Percentiles rank a stretch among this genome's conserved stretches.
Evolutionary conservation across 2,797 vertebrate genomes (phyloP).

Genomic region (Ateles fusciceps): DNA sequence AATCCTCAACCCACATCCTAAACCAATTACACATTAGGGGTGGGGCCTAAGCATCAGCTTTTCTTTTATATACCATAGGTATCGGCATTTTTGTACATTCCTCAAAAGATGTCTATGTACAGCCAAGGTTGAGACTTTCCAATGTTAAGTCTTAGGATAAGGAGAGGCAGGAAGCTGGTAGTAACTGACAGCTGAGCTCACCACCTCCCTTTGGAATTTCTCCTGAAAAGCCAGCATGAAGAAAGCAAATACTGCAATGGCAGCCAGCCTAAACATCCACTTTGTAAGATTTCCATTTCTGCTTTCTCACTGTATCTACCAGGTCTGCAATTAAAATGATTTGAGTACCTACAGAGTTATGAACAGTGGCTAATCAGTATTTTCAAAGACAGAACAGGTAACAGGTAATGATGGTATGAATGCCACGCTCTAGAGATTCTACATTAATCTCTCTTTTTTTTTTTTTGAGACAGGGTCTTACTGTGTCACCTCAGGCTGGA

Average conservation of each 20-base stretch:
- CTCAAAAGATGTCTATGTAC: not conserved
- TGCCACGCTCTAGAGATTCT: not conserved
- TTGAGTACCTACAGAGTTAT: not conserved
- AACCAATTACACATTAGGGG: not conserved
- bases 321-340: not conserved
- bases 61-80: not conserved
- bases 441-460: not conserved
- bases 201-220: not conserved
- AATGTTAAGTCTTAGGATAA: not conserved
- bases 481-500: not conserved
- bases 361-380: not conserved
- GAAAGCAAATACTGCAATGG: not conserved
- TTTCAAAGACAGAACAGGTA: not conserved
- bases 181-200: not conserved
- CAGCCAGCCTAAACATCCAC: not conserved
- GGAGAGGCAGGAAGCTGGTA: not conserved
- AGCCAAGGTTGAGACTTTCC: not conserved
- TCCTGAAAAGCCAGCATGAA: not conserved
- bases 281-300: not conserved
- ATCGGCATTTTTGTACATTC: not conserved
- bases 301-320: not conserved
- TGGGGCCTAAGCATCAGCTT: not conserved
- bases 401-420: not conserved
- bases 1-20: not conserved
- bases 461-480: not conserved